Conservation (phyloP, 2,888 invertebrate species). For the Dasysyrphus tricinctus region DNA sequence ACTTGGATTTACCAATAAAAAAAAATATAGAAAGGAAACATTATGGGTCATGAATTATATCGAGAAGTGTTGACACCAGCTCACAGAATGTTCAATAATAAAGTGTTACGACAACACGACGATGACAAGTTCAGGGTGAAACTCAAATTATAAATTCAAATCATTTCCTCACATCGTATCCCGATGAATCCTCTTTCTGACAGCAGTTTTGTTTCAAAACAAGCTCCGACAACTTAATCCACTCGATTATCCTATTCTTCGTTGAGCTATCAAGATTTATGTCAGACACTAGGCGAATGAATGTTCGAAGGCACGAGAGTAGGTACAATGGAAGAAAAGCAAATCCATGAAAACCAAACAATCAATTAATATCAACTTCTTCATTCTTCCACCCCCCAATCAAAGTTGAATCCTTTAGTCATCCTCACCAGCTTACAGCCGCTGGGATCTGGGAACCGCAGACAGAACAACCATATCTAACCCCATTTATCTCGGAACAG, state of each 20-base stretch:
- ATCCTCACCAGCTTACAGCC: slow-evolving; percentile 15
- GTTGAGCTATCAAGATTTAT: slow-evolving; percentile 33
- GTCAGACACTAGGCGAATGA: background rate
- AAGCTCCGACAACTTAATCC: slow-evolving; percentile 33
- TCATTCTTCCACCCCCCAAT: background rate
- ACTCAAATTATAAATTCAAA: slow-evolving; percentile 34
- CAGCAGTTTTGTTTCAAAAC: slow-evolving; percentile 29
- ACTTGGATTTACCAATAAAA: slow-evolving; percentile 17
- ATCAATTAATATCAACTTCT: slow-evolving; percentile 61
- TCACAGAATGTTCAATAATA: background rate
- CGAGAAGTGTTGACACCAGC: slow-evolving; percentile 18
- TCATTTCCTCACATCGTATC: background rate
- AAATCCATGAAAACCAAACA: slow-evolving; percentile 35
- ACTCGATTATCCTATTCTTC: slow-evolving; percentile 46
- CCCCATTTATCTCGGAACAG: slow-evolving; percentile 22
- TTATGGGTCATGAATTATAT: slow-evolving; percentile 33
- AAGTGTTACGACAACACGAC: no score
- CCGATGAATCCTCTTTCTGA: no score
- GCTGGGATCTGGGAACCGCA: slow-evolving; percentile 45
- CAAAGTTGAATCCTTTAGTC: slow-evolving; percentile 41
- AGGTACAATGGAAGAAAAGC: background rate
- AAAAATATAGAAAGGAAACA: background rate
- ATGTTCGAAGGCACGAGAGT: no score
- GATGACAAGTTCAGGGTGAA: slow-evolving; percentile 13
- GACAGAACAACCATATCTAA: slow-evolving; percentile 54